Conservation (phyloP, 2,113 vertebrate species). For the Entelurus aequoreus region DNA sequence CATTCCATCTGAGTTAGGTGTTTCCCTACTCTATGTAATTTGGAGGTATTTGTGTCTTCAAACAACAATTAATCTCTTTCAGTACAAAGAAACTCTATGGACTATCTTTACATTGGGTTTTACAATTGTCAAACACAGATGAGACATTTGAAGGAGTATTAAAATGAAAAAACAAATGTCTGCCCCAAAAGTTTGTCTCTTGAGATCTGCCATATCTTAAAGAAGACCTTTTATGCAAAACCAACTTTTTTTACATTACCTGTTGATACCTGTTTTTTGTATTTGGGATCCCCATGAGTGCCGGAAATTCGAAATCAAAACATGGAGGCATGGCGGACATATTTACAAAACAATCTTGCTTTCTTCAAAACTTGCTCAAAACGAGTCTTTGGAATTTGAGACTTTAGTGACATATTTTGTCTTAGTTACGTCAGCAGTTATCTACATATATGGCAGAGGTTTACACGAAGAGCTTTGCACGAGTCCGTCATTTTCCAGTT, state of each 20-base stretch:
- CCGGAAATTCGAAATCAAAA: not conserved
- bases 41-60: slow-evolving; percentile 17
- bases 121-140: slow-evolving; percentile 2
- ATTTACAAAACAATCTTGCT: too few relatives aligned
- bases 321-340: not conserved
- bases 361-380: too few relatives aligned
- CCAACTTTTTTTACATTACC: too few relatives aligned
- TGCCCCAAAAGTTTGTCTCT: too few relatives aligned
- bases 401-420: not conserved
- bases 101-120: slow-evolving; percentile 9
- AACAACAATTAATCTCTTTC: slow-evolving; percentile 13
- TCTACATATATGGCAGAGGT: too few relatives aligned
- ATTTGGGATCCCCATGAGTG: too few relatives aligned
- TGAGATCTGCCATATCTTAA: too few relatives aligned
- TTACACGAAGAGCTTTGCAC: too few relatives aligned
- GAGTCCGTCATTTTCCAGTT: too few relatives aligned
- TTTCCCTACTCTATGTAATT: slow-evolving; percentile 34
- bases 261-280: too few relatives aligned
- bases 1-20: not conserved
- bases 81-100: not conserved
- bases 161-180: not conserved
- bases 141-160: not conserved
- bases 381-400: too few relatives aligned
- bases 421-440: not conserved
- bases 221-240: too few relatives aligned